Percentiles rank a stretch among this genome's conserved stretches.
Evolutionary conservation across 2,113 vertebrate genomes (phyloP).

Genomic region (Scolopax mira): DNA sequence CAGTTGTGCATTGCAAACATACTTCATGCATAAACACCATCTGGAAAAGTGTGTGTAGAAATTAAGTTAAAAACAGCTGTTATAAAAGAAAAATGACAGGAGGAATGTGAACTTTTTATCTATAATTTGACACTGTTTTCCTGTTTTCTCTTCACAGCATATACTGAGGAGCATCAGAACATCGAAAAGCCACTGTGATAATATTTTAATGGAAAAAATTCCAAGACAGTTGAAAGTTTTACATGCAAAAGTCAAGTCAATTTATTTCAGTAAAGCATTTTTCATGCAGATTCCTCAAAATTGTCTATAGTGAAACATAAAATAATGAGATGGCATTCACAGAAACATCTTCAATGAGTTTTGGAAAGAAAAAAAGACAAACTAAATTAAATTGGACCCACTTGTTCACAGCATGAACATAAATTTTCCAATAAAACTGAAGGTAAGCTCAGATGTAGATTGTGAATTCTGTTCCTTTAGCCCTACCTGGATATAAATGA

Average conservation of each 20-base stretch:
- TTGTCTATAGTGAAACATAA: not conserved
- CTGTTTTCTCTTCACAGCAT: not conserved
- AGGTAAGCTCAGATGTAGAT: not conserved
- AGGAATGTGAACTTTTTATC: not conserved
- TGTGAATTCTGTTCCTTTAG: not conserved
- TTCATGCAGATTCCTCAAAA: not conserved
- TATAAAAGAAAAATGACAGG: not conserved
- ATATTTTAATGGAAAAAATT: constrained; percentile 7
- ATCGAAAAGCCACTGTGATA: not conserved
- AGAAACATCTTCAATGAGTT: not conserved
- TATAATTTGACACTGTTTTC: not conserved
- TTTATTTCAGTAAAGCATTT: not conserved
- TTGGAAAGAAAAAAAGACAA: not conserved
- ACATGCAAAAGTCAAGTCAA: not conserved
- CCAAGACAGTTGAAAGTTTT: not conserved
- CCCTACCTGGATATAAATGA: not conserved
- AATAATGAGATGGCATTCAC: not conserved
- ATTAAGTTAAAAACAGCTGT: not conserved
- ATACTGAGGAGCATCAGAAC: not conserved
- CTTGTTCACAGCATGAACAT: not conserved
- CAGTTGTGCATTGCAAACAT: not conserved
- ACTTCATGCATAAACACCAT: not conserved
- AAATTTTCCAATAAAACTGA: not conserved
- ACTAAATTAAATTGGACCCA: not conserved
- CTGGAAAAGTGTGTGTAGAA: not conserved